A percentile compares a stretch with the other conserved stretches of the same genome.
Evolutionary conservation across 2,113 vertebrate genomes (phyloP).

Genomic region (Elanus axillaris): DNA sequence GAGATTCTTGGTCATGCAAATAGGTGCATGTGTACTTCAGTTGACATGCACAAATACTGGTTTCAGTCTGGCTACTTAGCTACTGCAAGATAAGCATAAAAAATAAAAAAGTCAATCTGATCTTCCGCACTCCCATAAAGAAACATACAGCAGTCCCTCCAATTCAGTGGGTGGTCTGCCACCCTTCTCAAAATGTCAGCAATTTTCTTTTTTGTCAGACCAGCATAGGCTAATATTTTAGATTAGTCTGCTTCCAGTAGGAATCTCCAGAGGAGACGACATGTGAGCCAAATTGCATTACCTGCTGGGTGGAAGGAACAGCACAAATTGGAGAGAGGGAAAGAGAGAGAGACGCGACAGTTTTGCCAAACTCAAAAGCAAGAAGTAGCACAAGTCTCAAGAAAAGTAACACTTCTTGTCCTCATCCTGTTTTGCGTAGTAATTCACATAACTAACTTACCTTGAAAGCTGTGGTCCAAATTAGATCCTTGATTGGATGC

Average conservation of each 20-base stretch:
- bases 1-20: background rate
- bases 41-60: background rate
- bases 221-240: background rate
- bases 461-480: background rate
- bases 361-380: background rate
- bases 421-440: background rate
- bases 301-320: background rate
- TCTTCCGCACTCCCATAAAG: background rate
- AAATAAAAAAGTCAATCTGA: background rate
- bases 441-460: background rate
- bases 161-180: background rate
- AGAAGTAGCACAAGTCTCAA: background rate
- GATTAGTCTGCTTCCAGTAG: background rate
- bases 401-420: background rate
- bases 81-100: background rate
- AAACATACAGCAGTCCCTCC: background rate
- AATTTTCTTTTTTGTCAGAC: background rate
- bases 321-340: background rate
- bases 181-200: background rate
- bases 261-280: background rate
- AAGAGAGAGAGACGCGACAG: background rate
- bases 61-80: background rate
- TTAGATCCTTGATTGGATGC: background rate
- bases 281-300: background rate
- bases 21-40: background rate